Percentiles rank a stretch among this genome's conserved stretches.
These are phyloP conservation scores for Sebastiscus albofasciatus DNA, from an alignment of 2,797 vertebrate species.

Conservation along the genomic window DNA sequence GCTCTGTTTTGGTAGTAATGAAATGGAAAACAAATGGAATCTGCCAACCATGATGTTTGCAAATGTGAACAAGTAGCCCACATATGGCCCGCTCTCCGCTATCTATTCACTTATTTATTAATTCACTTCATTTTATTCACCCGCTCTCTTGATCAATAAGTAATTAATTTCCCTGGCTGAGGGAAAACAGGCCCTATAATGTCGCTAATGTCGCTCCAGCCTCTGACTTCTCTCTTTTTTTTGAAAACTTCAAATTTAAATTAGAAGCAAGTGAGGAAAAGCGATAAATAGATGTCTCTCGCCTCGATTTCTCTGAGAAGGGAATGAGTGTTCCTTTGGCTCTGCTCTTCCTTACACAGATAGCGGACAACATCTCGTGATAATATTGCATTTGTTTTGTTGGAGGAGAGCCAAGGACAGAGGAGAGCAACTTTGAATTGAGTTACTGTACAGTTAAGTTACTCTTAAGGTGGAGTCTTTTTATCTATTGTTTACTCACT, in stretches of 20 bases:
- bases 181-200: conserved; percentile 69
- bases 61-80: conserved; percentile 73
- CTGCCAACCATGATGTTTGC: conserved; percentile 75
- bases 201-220: conserved; percentile 55
- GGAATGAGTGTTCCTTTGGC: conserved; percentile 14
- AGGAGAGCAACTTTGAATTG: conserved; percentile 23
- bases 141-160: conserved; percentile 81
- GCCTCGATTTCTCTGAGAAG: conserved; percentile 20
- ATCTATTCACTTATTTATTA: conserved; percentile 79
- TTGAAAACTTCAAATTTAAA: conserved; percentile 60
- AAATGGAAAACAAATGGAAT: conserved; percentile 76
- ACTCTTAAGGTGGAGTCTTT: neutral
- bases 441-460: conserved; percentile 23
- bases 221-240: conserved; percentile 37
- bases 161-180: conserved; percentile 82
- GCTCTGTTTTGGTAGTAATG: conserved; percentile 57
- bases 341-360: conserved; percentile 1
- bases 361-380: conserved; percentile 27
- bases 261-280: conserved; percentile 18
- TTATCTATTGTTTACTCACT: neutral
- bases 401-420: conserved; percentile 32
- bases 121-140: conserved; percentile 80
- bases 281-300: conserved; percentile 30
- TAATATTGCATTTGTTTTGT: conserved; percentile 35
- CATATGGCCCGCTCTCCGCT: conserved; percentile 64